Evolutionary conservation across 2,113 vertebrate species (phyloP).

Genomic region (Anhinga anhinga): DNA sequence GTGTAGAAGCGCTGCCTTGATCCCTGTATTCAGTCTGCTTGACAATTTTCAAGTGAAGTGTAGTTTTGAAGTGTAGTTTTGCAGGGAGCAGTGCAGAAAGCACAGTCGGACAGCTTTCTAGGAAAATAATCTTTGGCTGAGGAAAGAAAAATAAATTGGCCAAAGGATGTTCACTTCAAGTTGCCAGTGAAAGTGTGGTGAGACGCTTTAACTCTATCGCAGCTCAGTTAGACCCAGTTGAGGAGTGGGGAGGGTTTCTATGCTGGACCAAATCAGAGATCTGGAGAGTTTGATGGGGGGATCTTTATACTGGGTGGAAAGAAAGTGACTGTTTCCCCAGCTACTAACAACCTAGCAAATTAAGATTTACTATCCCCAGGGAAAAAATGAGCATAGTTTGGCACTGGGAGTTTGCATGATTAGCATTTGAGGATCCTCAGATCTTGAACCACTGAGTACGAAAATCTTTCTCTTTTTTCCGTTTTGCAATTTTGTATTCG

Average conservation of each 20-base stretch:
- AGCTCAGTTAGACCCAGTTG: background rate
- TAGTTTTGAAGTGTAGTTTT: background rate
- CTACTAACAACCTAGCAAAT: background rate
- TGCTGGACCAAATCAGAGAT: background rate
- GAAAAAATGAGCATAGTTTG: background rate
- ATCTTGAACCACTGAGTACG: background rate
- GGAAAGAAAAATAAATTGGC: slow-evolving; percentile 27
- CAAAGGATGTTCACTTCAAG: background rate
- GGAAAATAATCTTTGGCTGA: slow-evolving; percentile 29
- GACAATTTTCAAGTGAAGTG: background rate
- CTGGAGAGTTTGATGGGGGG: background rate
- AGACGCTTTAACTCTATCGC: background rate
- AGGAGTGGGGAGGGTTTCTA: background rate
- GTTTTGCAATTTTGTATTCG: background rate
- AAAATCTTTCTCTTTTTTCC: background rate
- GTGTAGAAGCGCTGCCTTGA: background rate
- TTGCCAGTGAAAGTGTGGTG: background rate
- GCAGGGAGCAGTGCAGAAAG: background rate
- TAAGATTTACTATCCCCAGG: background rate
- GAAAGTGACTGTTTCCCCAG: background rate
- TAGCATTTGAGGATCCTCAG: background rate
- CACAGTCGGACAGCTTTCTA: slow-evolving; percentile 21
- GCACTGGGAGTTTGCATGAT: background rate
- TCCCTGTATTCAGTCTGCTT: background rate
- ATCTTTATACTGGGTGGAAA: background rate